Base-by-base conservation (phyloP, 2,888 invertebrate species). In the Ariolimax columbianus region DNA sequence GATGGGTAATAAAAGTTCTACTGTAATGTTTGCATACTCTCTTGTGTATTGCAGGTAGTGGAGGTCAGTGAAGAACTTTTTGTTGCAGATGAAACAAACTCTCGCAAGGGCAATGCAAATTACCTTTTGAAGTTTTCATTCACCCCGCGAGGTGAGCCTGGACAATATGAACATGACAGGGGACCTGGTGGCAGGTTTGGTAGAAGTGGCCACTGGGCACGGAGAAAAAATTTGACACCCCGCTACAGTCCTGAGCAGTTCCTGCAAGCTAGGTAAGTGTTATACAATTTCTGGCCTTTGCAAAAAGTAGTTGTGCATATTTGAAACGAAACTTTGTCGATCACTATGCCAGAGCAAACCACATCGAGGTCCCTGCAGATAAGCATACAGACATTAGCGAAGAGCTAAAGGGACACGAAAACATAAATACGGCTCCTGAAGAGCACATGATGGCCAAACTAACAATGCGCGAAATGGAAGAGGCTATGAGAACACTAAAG, bases 51-150 rank as follows among this genome's bases (percentile, higher is more conserved):
- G 17, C 88, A 92, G 92, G 88, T 92, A 91, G 90, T 88, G 78
- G 90, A 91, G 59, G 84, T 82, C 14, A 87, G 88, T 55, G 83
- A 84, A 30, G 88, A 86, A 30, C 36, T 63, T n/a, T 75, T 77
- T 59, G 51, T 80, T 59, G n/a, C n/a, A 33, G 72, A 81, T 63
- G 43, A 63, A 43, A 77, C 59, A 94, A 97, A 97, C 95, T 97
- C 97, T 95, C 91, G 91, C 83, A 92, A 92, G 95, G 97, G 97
- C 95, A 98, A 97, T 95, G 95, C 97, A 95, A 98, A 97, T 95
- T 97, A 98, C 96, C 96, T 98, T 96, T 96, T 98, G 92, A 98
- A 98, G 95, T 98, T 98, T 95, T 96, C 97, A 94, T 97, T 97
- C 94, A 96, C 96, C 88, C 96, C 96, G 77, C 95, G 96, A 63